A percentile compares a stretch with the other conserved stretches of the same genome.
phyloP scores from a whole-genome alignment of 2,113 vertebrate genomes.

The Melanocharis versteri region DNA sequence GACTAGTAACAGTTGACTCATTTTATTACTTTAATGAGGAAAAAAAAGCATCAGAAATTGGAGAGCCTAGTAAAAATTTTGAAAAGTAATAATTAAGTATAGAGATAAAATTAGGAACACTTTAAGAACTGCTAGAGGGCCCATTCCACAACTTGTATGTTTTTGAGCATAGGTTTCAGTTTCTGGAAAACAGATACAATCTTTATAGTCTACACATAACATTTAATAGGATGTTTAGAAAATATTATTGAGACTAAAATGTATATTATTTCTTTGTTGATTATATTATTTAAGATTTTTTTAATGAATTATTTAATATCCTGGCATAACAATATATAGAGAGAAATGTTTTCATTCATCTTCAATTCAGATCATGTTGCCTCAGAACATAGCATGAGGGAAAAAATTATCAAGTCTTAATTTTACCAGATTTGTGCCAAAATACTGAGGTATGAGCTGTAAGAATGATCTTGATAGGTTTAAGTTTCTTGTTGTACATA shows the following conservation, averaged over 20 bases:
- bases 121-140: not conserved
- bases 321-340: not conserved
- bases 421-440: not conserved
- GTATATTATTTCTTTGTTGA: not conserved
- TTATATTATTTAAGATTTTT: not conserved
- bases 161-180: not conserved
- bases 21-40: not conserved
- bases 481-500: not conserved
- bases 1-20: not conserved
- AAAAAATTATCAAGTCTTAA: not conserved
- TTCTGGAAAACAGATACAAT: not conserved
- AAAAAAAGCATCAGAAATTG: not conserved
- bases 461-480: not conserved
- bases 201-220: not conserved
- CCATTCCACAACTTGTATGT: not conserved
- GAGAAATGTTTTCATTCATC: not conserved
- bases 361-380: not conserved
- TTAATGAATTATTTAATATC: not conserved
- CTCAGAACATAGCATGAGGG: not conserved
- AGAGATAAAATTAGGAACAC: not conserved
- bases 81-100: not conserved
- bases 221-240: not conserved
- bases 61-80: not conserved
- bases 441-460: not conserved
- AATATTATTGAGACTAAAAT: not conserved